phyloP scores from a whole-genome alignment of 2,888 invertebrate species.

The Sylvicola fuscatus region DNA sequence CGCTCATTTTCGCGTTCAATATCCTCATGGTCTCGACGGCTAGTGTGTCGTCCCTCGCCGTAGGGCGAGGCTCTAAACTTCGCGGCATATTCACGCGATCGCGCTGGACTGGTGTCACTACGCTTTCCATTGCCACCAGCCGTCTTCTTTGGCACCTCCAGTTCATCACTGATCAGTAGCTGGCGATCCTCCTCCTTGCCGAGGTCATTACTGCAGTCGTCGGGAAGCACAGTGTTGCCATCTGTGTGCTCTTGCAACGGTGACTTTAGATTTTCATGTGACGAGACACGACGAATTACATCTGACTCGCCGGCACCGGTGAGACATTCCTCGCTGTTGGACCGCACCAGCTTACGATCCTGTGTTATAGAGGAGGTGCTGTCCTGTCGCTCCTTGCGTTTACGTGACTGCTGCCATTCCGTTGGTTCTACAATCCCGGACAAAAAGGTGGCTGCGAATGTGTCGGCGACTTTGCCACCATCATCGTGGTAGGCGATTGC shows the following conservation, averaged over 20 bases:
- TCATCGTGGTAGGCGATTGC: too few species aligned
- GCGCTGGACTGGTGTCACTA: conserved; percentile 23
- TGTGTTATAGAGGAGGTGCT: conserved; percentile 32
- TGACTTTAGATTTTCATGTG: conserved; percentile 36
- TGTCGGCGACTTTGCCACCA: neutral
- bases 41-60: conserved; percentile 11
- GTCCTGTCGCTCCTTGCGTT: conserved; percentile 42
- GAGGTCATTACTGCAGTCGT: conserved; percentile 5
- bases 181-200: conserved; percentile 1
- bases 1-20: conserved; percentile 38
- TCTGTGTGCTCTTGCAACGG: conserved; percentile 17
- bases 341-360: conserved; percentile 37
- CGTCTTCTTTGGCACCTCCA: conserved; percentile 4
- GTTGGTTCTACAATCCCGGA: conserved; percentile 25
- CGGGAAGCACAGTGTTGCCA: conserved; percentile 10
- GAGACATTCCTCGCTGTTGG: conserved; percentile 36
- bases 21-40: conserved; percentile 14
- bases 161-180: conserved; percentile 4
- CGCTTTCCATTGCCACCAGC: conserved; percentile 15
- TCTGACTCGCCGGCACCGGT: conserved; percentile 13
- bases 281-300: conserved; percentile 35
- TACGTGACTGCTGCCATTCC: conserved; percentile 29
- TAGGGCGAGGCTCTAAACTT: conserved; percentile 20
- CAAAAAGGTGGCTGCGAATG: conserved; percentile 17
- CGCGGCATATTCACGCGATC: conserved; percentile 13